Evolutionary conservation across 2,113 vertebrate genomes (phyloP), one percentile per base, ranked within the genome.

Genomic region (Heterocephalus glaber): DNA sequence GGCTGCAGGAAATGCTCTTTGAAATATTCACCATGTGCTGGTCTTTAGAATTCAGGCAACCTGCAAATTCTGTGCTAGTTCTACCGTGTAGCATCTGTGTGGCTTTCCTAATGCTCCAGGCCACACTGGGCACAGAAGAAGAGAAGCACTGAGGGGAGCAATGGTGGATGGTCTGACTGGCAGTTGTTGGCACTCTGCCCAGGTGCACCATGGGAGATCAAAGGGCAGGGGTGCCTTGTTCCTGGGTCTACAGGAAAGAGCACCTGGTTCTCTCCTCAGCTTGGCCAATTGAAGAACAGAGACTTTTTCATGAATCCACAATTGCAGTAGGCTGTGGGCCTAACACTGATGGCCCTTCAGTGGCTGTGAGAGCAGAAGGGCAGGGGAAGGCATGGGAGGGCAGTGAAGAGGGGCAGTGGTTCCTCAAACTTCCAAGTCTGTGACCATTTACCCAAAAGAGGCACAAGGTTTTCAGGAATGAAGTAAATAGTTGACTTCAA

Each of bases 391-490:
- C 11, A 24, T 19, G 63, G 41, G 52, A 20, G 61, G 44, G 2
- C 30, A 61, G 12, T 79, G 70, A 56, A 22, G 41, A 52, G 72
- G 82, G 41, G 22, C 30, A 35, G 2, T 9, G 22, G 22, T 65
- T 88, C 49, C 3, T 44, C 19, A 74, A 30, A 30, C 66, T 58
- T 86, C 24, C 28, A 86, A 28, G 66, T 26, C 49, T 28, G 7
- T 28, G 63, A 35, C n/a, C 11, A 7, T 58, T 97, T 77, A 86
- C 58, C 47, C 52, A 47, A 44, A 54, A 91, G 60, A 77, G 19
- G n/a, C 19, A 12, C 47, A 63, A 65, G 24, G 4, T 82, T 95
- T 92, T 93, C 44, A 89, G 44, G 35, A 93, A 95, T n/a, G n/a
- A n/a, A n/a, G 16, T 79, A 61, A 60, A n/a, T 8, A 60, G 70